phyloP scores from a whole-genome alignment of 2,797 vertebrate species.

The Pangasius macronema region DNA sequence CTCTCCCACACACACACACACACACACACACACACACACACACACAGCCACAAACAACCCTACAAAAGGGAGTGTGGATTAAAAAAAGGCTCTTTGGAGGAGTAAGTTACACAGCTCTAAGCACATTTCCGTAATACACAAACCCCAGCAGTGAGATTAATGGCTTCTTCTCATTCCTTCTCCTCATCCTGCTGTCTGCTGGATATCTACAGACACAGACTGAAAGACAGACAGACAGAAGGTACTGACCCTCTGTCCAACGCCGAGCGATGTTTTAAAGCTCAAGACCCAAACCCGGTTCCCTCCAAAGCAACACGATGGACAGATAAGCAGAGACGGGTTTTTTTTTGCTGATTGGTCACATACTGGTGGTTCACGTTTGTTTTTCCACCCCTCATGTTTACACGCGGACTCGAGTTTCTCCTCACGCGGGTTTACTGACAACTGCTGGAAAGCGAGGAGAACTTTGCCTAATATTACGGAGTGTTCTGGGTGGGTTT shows the following conservation, averaged over 20 bases:
- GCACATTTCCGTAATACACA: not conserved
- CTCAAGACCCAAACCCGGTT: not conserved
- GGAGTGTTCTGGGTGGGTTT: too few species aligned
- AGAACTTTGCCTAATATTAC: not conserved
- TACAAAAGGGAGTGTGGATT: constrained; percentile 25
- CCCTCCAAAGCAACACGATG: not conserved
- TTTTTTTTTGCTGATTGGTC: not conserved
- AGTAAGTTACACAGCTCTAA: constrained; percentile 7
- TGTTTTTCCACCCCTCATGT: not conserved
- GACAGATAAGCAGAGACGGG: not conserved
- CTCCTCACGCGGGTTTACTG: too few species aligned
- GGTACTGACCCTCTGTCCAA: not conserved
- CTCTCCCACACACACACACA: not conserved
- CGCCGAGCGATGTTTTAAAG: not conserved
- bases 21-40: constrained; percentile 14
- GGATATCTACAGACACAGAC: too few species aligned
- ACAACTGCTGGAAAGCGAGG: not conserved
- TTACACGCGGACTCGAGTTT: not conserved
- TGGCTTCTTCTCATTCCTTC: not conserved
- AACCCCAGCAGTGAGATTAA: not conserved
- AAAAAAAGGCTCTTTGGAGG: constrained; percentile 16
- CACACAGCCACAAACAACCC: not conserved
- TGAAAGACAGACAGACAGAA: not conserved
- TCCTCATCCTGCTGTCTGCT: not conserved
- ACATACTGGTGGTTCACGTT: not conserved